These are phyloP conservation scores for Trissolcus brochymenae DNA, from an alignment of 2,888 invertebrate species.

Conservation along the genomic window DNA sequence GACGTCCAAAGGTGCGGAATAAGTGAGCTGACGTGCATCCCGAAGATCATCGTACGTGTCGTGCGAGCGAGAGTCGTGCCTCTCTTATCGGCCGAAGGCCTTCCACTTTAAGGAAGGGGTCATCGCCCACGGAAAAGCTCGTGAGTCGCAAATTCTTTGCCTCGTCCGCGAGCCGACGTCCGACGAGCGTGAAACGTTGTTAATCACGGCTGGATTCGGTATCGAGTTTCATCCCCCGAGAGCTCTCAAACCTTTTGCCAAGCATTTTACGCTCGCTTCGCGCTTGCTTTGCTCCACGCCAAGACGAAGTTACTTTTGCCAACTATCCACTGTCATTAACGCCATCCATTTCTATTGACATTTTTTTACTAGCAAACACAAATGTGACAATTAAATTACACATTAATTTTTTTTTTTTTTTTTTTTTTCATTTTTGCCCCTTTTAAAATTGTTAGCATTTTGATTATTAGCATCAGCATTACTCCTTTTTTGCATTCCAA, in stretches of 20 bases:
- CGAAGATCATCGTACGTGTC: slow-evolving; percentile 63
- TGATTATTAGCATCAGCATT: too few relatives aligned
- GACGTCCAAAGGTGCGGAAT: slow-evolving; percentile 22
- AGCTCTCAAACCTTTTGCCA: slow-evolving; percentile 15
- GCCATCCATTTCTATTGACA: slow-evolving; percentile 13
- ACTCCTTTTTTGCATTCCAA: neutral
- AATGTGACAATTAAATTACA: too few relatives aligned
- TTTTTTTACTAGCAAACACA: too few relatives aligned
- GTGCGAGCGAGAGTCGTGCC: slow-evolving; percentile 62
- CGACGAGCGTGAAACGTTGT: slow-evolving; percentile 72
- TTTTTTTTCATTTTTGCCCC: too few relatives aligned
- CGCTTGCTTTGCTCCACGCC: slow-evolving; percentile 38
- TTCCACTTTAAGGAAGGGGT: slow-evolving; percentile 60
- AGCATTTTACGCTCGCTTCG: slow-evolving; percentile 40
- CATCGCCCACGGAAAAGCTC: slow-evolving; percentile 68
- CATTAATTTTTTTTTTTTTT: too few relatives aligned
- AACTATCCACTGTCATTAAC: slow-evolving; percentile 37
- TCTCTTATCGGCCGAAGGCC: slow-evolving; percentile 59
- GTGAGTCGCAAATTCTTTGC: slow-evolving; percentile 69
- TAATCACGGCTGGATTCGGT: slow-evolving; percentile 73
- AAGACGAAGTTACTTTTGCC: slow-evolving; percentile 48
- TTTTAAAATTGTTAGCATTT: too few relatives aligned
- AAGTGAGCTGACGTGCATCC: slow-evolving; percentile 37
- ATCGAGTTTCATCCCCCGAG: slow-evolving; percentile 73
- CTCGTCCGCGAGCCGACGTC: slow-evolving; percentile 65